These are phyloP conservation scores for Neotoma lepida DNA, from an alignment of 2,113 vertebrate species.

Conservation along the genomic window DNA sequence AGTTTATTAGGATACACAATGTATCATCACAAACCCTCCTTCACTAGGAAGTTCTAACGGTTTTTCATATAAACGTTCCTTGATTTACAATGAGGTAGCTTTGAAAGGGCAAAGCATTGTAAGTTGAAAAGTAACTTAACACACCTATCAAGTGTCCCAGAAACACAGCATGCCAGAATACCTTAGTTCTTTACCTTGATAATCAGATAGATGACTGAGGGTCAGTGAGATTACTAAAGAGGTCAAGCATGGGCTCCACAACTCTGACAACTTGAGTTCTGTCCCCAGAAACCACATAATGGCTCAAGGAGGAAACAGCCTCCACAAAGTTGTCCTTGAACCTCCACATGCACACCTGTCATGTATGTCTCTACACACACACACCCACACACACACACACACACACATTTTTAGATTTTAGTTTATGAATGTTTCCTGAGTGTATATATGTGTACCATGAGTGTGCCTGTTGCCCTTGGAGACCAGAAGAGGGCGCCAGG, in stretches of 20 bases:
- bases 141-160: not conserved
- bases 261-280: not conserved
- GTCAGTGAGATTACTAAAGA: not conserved
- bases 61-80: not conserved
- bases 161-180: not conserved
- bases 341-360: not conserved
- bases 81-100: not conserved
- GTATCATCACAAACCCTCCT: too few relatives aligned
- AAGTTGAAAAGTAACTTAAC: not conserved
- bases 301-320: not conserved
- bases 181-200: not conserved
- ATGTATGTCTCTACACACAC: not conserved
- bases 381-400: not conserved
- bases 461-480: not conserved
- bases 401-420: not conserved
- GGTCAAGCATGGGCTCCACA: not conserved
- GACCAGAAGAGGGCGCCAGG: not conserved
- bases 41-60: not conserved
- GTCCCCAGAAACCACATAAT: not conserved
- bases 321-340: not conserved
- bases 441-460: not conserved
- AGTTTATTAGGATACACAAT: too few relatives aligned
- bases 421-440: not conserved
- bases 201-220: not conserved
- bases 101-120: not conserved